Conservation (phyloP, 2,888 invertebrate genomes). For the Diaprepes abbreviatus region DNA sequence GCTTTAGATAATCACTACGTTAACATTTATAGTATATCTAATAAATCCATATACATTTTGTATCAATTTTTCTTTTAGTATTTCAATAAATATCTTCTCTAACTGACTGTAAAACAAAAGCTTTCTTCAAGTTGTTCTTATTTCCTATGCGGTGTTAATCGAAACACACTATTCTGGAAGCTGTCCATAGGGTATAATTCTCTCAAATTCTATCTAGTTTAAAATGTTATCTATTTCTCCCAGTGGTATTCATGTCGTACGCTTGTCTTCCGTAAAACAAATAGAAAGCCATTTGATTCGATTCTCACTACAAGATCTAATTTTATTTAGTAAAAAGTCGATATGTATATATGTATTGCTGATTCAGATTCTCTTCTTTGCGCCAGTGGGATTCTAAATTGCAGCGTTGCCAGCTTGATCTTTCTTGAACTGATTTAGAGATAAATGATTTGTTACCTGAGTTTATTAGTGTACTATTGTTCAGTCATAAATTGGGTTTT, state of each 20-base stretch:
- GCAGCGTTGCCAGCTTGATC: constrained; percentile 8
- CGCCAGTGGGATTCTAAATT: constrained; percentile 17
- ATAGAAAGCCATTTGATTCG: constrained; percentile 36
- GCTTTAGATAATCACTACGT: no score
- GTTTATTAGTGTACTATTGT: no score
- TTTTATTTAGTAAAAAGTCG: constrained; percentile 41
- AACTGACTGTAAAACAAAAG: neutral
- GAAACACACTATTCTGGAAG: constrained; percentile 17
- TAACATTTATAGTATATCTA: no score
- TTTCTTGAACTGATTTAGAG: neutral
- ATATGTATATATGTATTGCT: constrained; percentile 35
- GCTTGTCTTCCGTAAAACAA: constrained; percentile 39
- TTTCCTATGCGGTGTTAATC: constrained; percentile 15
- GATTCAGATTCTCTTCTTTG: constrained; percentile 31
- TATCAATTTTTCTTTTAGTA: no score
- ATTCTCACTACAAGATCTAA: constrained; percentile 39
- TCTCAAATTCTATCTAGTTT: constrained; percentile 40
- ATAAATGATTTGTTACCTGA: no score
- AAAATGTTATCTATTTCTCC: constrained; percentile 43
- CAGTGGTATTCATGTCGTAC: constrained; percentile 35
- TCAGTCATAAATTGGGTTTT: no score
- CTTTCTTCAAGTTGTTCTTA: neutral
- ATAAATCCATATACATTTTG: no score
- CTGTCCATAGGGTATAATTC: constrained; percentile 32
- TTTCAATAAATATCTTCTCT: neutral